These are phyloP conservation scores for Myoxocephalus aenaeus DNA, from an alignment of 2,797 vertebrate species.

Conservation along the genomic window DNA sequence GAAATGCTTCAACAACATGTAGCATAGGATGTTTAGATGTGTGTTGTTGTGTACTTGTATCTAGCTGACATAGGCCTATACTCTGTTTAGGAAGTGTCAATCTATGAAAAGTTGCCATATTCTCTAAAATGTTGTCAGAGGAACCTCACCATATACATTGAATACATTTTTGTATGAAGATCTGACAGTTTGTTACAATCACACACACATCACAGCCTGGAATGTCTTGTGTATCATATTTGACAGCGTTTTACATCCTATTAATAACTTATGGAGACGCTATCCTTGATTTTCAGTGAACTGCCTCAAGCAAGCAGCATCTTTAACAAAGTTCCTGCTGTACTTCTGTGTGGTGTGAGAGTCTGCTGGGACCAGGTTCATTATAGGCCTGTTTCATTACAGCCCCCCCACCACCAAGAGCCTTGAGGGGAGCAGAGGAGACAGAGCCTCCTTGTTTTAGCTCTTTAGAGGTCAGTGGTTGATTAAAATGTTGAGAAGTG, in stretches of 20 bases:
- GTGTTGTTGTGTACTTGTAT: background rate
- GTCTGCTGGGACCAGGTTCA: slow-evolving; percentile 61
- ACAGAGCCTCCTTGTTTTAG: slow-evolving; percentile 70
- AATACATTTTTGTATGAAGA: background rate
- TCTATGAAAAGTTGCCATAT: background rate
- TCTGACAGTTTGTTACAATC: background rate
- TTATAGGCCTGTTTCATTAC: slow-evolving; percentile 68
- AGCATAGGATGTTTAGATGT: background rate
- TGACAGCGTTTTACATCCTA: slow-evolving; percentile 9
- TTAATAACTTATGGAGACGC: slow-evolving; percentile 9
- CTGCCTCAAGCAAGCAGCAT: slow-evolving; percentile 9
- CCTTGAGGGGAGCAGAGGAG: slow-evolving; percentile 31
- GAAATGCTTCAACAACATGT: background rate
- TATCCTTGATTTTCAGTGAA: slow-evolving; percentile 26
- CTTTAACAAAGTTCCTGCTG: slow-evolving; percentile 30
- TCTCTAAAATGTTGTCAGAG: background rate
- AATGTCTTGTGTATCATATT: background rate
- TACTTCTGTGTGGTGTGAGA: slow-evolving; percentile 35
- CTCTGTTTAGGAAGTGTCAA: background rate
- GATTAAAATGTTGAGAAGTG: slow-evolving; percentile 77
- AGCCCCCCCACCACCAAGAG: slow-evolving; percentile 43
- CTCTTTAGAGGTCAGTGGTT: slow-evolving; percentile 74
- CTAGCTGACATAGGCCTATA: background rate
- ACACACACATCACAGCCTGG: background rate
- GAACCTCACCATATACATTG: background rate